Conservation (phyloP, 2,888 invertebrate genomes). For the Caenorhabditis wallacei region DNA sequence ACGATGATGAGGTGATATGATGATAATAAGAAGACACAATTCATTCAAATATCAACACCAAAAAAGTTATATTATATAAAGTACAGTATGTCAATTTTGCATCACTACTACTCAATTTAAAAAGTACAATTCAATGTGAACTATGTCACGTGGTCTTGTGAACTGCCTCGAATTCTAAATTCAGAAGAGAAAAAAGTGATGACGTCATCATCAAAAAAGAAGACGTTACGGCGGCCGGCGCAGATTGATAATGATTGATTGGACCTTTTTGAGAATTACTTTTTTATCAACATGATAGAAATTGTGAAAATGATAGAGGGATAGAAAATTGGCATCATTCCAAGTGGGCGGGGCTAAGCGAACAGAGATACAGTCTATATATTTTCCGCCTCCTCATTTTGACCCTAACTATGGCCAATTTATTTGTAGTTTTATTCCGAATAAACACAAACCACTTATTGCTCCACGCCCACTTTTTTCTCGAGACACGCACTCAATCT, state of each 20-base stretch:
- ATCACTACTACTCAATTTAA: background rate
- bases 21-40: slow-evolving; percentile 4
- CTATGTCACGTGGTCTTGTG: background rate
- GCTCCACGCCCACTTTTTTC: background rate
- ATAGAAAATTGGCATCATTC: background rate
- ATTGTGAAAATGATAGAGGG: background rate
- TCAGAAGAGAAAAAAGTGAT: background rate
- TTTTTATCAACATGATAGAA: background rate
- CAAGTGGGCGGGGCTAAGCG: background rate
- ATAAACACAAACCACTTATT: slow-evolving; percentile 9
- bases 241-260: slow-evolving; percentile 40
- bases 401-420: slow-evolving; percentile 3
- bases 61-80: background rate
- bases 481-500: background rate
- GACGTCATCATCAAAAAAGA: slow-evolving; percentile 7
- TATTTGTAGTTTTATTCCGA: background rate
- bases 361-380: background rate
- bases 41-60: slow-evolving; percentile 10
- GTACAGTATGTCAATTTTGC: background rate
- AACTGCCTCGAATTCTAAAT: background rate
- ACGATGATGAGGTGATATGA: background rate
- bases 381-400: too few relatives aligned
- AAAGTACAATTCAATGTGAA: background rate
- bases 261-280: slow-evolving; percentile 30
- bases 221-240: slow-evolving; percentile 20